Conservation (phyloP, 2,797 vertebrate species). For the Lindbergichthys nudifrons region DNA sequence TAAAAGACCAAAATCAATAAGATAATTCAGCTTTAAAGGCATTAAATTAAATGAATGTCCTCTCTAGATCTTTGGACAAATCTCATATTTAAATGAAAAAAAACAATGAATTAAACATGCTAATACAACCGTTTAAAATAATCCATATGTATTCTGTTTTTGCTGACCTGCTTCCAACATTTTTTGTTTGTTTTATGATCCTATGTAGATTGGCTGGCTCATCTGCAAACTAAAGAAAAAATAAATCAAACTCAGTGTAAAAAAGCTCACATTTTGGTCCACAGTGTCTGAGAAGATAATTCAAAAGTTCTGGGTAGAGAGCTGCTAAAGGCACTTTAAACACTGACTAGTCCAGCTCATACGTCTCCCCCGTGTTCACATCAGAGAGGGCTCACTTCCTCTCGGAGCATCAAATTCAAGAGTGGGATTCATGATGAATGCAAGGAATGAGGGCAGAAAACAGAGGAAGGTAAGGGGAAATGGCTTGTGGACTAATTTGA, state of each 20-base stretch:
- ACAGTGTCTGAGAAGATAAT: constrained; percentile 20
- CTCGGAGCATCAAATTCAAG: constrained; percentile 11
- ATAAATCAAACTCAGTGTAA: constrained; percentile 21
- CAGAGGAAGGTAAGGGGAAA: constrained; percentile 13
- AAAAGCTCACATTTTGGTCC: constrained; percentile 16
- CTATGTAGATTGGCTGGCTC: constrained; percentile 6
- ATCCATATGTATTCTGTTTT: constrained; percentile 19
- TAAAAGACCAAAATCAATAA: constrained; percentile 47
- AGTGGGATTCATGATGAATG: constrained; percentile 19
- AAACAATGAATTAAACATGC: constrained; percentile 31
- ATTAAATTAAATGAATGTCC: constrained; percentile 48
- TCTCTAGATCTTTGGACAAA: constrained; percentile 21
- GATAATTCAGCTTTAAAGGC: constrained; percentile 51
- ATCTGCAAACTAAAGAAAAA: constrained; percentile 13
- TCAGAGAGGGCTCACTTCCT: constrained; percentile 32
- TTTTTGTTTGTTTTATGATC: not conserved
- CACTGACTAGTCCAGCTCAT: constrained; percentile 22
- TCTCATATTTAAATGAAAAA: constrained; percentile 25
- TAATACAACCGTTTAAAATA: constrained; percentile 29
- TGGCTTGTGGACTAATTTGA: constrained; percentile 17
- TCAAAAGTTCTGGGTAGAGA: constrained; percentile 22
- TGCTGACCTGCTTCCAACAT: constrained; percentile 21
- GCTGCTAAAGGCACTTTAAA: constrained; percentile 55
- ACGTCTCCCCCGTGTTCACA: constrained; percentile 2
- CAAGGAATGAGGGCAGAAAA: constrained; percentile 21